Evolutionary conservation across 2,113 vertebrate species (phyloP), one percentile per base, ranked within the genome.

Genomic region (Microcebus ravelobensis): DNA sequence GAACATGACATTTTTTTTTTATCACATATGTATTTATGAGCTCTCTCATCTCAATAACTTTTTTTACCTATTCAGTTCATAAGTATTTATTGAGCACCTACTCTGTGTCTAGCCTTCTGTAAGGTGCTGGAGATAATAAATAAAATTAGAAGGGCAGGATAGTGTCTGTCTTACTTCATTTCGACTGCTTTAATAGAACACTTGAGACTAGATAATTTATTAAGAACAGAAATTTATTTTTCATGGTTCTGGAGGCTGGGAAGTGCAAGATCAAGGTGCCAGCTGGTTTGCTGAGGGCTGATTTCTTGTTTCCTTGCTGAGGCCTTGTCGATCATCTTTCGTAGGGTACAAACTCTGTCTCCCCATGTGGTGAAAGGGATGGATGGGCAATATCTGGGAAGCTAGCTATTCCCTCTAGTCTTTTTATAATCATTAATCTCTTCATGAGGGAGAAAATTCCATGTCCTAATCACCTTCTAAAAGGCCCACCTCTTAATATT

Each of bases 311-410:
- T 52, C 52, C 14, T 34, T 42, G 13, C 68, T 34, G 34, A 52
- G 4, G 5, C 8, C 3, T 50, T 84, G 42, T 7, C 27, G 20
- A 10, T 23, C 4, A 45, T 39, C 20, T 25, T 73, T 21, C 8
- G 36, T 23, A 63, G 31, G 12, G 15, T n/a, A 23, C 23, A 5
- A 18, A 36, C 2, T 2, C 12, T 27, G 2, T 45, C 0, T 45
- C 5, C 55, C 87, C 20, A 23, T 31, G 12, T 9, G 48, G 12
- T 8, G 18, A 34, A 36, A 48, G 4, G 5, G 39, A 36, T n/a
- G 36, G 3, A 34, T 50, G 5, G 5, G 6, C 6, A 14, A 6
- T 3, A 68, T 36, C 8, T n/a, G 18, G 0, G 25, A 6, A 4
- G 13, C 18, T 10, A 42, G 27, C 7, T 42, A 3, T 50, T 70